These are phyloP conservation scores for Procavia capensis DNA, from an alignment of 2,113 vertebrate species.

Conservation along the genomic window DNA sequence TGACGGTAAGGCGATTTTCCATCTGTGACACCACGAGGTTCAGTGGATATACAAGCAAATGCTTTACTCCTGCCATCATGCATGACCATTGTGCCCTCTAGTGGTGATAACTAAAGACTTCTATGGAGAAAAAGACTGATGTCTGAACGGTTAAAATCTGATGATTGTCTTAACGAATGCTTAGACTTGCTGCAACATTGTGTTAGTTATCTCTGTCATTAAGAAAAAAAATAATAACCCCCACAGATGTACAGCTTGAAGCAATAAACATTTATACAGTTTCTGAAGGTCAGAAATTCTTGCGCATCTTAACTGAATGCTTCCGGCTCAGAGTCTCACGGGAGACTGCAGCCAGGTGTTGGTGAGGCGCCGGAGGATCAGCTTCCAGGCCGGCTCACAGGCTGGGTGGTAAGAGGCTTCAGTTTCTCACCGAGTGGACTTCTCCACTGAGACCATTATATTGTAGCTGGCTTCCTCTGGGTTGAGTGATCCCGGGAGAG, in stretches of 20 bases:
- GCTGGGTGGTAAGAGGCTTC: background rate
- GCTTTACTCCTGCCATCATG: background rate
- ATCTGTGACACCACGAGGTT: background rate
- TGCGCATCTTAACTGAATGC: background rate
- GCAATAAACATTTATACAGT: background rate
- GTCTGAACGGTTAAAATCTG: background rate
- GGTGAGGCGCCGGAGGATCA: no score
- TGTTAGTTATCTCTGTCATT: background rate
- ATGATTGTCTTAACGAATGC: background rate
- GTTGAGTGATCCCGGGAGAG: background rate
- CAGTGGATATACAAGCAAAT: background rate
- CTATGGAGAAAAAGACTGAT: constrained; percentile 15
- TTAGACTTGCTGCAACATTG: background rate
- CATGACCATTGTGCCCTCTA: constrained; percentile 74
- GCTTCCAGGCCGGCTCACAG: background rate
- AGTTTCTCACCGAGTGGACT: background rate
- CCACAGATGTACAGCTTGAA: background rate
- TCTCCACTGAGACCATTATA: background rate
- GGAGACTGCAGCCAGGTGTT: no score
- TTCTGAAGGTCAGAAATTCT: background rate
- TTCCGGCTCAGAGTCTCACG: background rate
- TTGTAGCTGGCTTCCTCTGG: background rate
- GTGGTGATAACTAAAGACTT: constrained; percentile 50
- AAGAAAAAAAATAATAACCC: background rate
- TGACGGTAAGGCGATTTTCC: background rate